phyloP scores from a whole-genome alignment of 2,888 invertebrate genomes.

The Diplolepis rosae region DNA sequence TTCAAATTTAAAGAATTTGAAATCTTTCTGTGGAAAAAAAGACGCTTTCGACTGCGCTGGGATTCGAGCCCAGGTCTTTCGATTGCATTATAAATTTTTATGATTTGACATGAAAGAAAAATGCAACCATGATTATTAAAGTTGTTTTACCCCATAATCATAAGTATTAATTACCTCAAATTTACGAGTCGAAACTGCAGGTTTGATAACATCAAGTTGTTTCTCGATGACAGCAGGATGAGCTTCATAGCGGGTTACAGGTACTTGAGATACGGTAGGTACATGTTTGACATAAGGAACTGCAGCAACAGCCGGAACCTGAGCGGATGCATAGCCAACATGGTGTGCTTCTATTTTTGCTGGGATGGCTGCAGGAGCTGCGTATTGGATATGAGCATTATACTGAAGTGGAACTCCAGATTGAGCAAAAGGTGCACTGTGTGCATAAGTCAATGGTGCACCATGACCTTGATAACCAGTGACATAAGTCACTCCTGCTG shows the following conservation, averaged over 20 bases:
- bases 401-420: slow-evolving; percentile 40
- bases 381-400: slow-evolving; percentile 51
- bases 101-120: too few relatives aligned
- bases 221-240: slow-evolving; percentile 76
- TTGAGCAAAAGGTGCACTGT: slow-evolving; percentile 33
- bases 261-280: slow-evolving; percentile 75
- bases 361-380: slow-evolving; percentile 52
- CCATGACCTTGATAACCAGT: slow-evolving; percentile 60
- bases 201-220: slow-evolving; percentile 77
- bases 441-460: slow-evolving; percentile 55
- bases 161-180: slow-evolving; percentile 75
- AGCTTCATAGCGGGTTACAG: slow-evolving; percentile 74
- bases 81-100: too few relatives aligned
- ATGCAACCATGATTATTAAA: too few relatives aligned
- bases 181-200: slow-evolving; percentile 77
- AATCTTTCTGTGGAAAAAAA: too few relatives aligned
- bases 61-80: too few relatives aligned
- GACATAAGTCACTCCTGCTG: slow-evolving; percentile 76
- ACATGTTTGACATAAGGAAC: slow-evolving; percentile 70
- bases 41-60: too few relatives aligned
- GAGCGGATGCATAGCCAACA: slow-evolving; percentile 65
- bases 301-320: slow-evolving; percentile 65
- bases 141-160: too few relatives aligned
- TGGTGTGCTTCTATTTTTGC: slow-evolving; percentile 62
- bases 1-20: too few relatives aligned